These are phyloP conservation scores for Agriopis marginaria DNA, from an alignment of 2,888 invertebrate species.

Conservation along the genomic window DNA sequence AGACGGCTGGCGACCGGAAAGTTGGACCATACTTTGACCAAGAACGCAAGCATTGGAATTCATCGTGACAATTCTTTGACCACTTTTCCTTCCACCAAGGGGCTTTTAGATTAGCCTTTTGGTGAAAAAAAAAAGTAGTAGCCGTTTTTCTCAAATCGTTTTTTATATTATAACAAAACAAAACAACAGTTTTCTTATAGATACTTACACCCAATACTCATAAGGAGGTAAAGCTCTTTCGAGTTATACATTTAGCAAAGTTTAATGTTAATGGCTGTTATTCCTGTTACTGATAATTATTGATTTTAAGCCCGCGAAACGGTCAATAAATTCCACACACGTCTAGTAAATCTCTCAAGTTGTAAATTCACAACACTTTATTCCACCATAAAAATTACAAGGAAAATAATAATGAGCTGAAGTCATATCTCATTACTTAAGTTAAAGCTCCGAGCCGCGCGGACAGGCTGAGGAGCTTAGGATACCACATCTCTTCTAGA, in stretches of 20 bases:
- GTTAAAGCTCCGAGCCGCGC: slow-evolving; percentile 34
- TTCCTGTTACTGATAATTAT: slow-evolving; percentile 30
- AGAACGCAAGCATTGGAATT: too few species aligned
- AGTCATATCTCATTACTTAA: slow-evolving; percentile 78
- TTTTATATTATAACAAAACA: neutral
- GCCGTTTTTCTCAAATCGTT: too few species aligned
- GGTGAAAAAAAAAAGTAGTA: too few species aligned
- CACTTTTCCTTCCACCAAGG: too few species aligned
- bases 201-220: neutral
- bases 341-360: slow-evolving; percentile 69
- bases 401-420: slow-evolving; percentile 74
- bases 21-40: too few species aligned
- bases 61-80: too few species aligned
- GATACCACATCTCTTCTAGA: slow-evolving; percentile 10
- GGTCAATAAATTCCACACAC: slow-evolving; percentile 55
- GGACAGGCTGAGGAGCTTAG: slow-evolving; percentile 40
- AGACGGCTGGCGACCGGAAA: too few species aligned
- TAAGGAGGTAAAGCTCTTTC: neutral
- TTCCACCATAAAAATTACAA: slow-evolving; percentile 70
- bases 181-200: neutral
- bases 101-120: too few species aligned
- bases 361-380: slow-evolving; percentile 70
- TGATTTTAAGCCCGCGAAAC: slow-evolving; percentile 31
- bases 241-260: neutral
- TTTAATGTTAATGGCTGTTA: slow-evolving; percentile 18